Percentiles rank a stretch among this genome's conserved stretches.
These are phyloP conservation scores for Allygus modestus DNA, from an alignment of 2,888 invertebrate genomes.

Conservation along the genomic window DNA sequence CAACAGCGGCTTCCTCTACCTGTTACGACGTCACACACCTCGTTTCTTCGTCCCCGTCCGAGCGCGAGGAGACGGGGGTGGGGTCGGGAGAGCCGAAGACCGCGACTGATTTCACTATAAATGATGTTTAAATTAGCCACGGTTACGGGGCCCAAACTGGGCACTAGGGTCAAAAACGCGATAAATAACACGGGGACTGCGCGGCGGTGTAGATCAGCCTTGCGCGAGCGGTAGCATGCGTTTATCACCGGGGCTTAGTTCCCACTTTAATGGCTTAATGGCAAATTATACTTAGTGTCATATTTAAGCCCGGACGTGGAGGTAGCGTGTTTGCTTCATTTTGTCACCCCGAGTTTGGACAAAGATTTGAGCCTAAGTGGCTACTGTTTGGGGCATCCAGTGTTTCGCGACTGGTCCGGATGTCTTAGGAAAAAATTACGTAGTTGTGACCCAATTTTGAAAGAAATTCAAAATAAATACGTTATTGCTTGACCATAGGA, in stretches of 20 bases:
- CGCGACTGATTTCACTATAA: conserved; percentile 58
- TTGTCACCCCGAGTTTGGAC: conserved; percentile 31
- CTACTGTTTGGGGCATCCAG: conserved; percentile 7
- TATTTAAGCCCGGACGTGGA: conserved; percentile 31
- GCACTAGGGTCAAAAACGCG: conserved; percentile 40
- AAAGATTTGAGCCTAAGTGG: background rate
- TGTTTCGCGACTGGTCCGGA: too few relatives aligned
- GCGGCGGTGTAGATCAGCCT: conserved; percentile 50
- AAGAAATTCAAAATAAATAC: too few relatives aligned
- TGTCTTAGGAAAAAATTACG: too few relatives aligned
- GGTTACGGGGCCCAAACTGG: conserved; percentile 44
- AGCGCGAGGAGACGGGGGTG: too few relatives aligned
- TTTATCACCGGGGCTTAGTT: conserved; percentile 42
- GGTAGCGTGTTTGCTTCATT: conserved; percentile 51
- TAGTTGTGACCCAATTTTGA: too few relatives aligned
- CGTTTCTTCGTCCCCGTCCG: too few relatives aligned
- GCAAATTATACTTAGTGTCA: conserved; percentile 63
- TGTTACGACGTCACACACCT: too few relatives aligned
- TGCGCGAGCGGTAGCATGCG: conserved; percentile 38
- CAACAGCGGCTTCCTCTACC: too few relatives aligned
- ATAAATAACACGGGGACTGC: conserved; percentile 26
- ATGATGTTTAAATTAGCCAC: conserved; percentile 63
- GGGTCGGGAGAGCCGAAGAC: background rate
- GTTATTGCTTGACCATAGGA: too few relatives aligned
- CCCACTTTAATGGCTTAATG: conserved; percentile 62